A percentile compares a stretch with the other conserved stretches of the same genome.
These are phyloP conservation scores for Adelognathus sp. DNA, from an alignment of 2,888 invertebrate species.

Conservation along the genomic window DNA sequence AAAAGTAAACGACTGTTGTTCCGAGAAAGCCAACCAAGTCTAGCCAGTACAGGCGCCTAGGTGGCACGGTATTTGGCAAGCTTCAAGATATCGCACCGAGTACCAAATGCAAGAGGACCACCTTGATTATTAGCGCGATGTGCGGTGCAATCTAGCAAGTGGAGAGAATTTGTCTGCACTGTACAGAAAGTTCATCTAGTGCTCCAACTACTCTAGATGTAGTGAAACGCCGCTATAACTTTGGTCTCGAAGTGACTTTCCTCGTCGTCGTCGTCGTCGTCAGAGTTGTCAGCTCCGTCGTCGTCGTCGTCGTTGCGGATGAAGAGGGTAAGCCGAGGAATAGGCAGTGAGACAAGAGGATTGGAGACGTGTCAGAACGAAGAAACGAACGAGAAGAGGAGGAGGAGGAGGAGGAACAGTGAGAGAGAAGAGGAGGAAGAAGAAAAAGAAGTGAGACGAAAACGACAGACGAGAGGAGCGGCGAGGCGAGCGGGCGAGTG, in stretches of 20 bases:
- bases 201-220: conserved; percentile 38
- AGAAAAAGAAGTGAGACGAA: conserved; percentile 53
- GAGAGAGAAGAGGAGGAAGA: conserved; percentile 48
- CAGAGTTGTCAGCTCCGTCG: conserved; percentile 28
- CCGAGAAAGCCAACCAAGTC: conserved; percentile 14
- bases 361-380: conserved; percentile 39
- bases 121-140: conserved; percentile 34
- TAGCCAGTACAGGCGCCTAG: conserved; percentile 17
- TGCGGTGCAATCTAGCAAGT: neutral
- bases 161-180: conserved; percentile 3
- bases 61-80: conserved; percentile 48
- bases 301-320: conserved; percentile 37
- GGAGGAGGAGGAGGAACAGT: conserved; percentile 13
- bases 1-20: neutral
- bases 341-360: conserved; percentile 59
- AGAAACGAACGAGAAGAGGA: conserved; percentile 50
- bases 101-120: conserved; percentile 33
- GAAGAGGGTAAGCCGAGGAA: conserved; percentile 54
- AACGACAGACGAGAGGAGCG: conserved; percentile 56
- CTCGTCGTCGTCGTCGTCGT: conserved; percentile 29
- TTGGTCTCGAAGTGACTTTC: conserved; percentile 37
- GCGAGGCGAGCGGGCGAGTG: conserved; percentile 60
- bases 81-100: conserved; percentile 40
- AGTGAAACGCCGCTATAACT: conserved; percentile 37
- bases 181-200: conserved; percentile 25